These are phyloP conservation scores for Cosmia pyralina DNA, from an alignment of 2,888 invertebrate species.

Conservation along the genomic window DNA sequence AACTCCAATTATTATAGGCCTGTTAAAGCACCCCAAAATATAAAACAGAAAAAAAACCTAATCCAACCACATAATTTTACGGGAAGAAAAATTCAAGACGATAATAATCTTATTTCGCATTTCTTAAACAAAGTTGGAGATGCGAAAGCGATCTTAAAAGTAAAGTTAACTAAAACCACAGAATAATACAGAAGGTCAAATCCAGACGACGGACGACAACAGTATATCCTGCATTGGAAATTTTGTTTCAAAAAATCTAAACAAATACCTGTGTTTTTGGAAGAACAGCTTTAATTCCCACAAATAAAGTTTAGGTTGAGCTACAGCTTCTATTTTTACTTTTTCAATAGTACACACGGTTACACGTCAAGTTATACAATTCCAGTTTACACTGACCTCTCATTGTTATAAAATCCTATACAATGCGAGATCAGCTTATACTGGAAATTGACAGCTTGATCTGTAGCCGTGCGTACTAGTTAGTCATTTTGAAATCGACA, in stretches of 20 bases:
- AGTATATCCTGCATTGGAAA: background rate
- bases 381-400: no score
- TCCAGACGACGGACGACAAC: background rate
- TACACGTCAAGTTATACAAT: no score
- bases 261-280: background rate
- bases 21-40: slow-evolving; percentile 27
- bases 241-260: background rate
- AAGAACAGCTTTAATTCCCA: background rate
- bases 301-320: background rate
- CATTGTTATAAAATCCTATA: no score
- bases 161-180: slow-evolving; percentile 50
- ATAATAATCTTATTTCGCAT: slow-evolving; percentile 60
- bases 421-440: no score
- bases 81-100: slow-evolving; percentile 35
- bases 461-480: no score
- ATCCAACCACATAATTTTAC: slow-evolving; percentile 47
- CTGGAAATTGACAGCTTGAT: no score
- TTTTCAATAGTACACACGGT: background rate
- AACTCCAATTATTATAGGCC: slow-evolving; percentile 30
- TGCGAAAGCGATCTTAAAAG: slow-evolving; percentile 62
- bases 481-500: background rate
- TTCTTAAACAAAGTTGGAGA: slow-evolving; percentile 60
- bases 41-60: slow-evolving; percentile 37
- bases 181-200: slow-evolving; percentile 4
- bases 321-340: background rate